Conservation (phyloP, 2,888 invertebrate genomes). For the Lasioglossum morio region DNA sequence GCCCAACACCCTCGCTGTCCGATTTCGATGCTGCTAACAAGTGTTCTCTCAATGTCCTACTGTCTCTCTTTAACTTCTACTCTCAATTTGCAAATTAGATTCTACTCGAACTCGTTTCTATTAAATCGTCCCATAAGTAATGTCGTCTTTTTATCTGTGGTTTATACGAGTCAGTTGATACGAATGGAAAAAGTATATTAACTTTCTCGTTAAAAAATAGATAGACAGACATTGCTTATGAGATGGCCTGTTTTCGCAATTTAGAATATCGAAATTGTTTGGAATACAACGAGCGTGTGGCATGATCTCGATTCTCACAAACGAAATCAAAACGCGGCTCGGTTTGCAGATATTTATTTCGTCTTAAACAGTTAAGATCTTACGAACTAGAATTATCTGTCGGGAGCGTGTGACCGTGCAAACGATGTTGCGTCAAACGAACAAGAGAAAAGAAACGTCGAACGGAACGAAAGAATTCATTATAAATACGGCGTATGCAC, state of each 20-base stretch:
- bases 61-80: background rate
- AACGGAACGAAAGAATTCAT: slow-evolving; percentile 21
- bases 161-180: background rate
- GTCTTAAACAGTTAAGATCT: slow-evolving; percentile 53
- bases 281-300: background rate
- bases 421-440: slow-evolving; percentile 33
- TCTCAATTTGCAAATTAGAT: background rate
- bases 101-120: slow-evolving; percentile 1
- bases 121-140: background rate
- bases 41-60: background rate
- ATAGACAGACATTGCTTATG: background rate
- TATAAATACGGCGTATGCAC: slow-evolving; percentile 19
- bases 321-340: slow-evolving; percentile 14
- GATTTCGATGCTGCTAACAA: background rate
- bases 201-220: too few species aligned
- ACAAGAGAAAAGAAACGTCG: slow-evolving; percentile 10
- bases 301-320: background rate
- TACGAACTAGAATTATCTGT: slow-evolving; percentile 48
- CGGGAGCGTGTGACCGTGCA: slow-evolving; percentile 10
- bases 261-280: background rate
- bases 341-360: slow-evolving; percentile 52
- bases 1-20: background rate
- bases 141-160: background rate
- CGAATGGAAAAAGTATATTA: background rate
- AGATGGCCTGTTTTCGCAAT: background rate